Base-by-base conservation (phyloP, 1,140 invertebrate species). In the Phenacoccus solenopsis region DNA sequence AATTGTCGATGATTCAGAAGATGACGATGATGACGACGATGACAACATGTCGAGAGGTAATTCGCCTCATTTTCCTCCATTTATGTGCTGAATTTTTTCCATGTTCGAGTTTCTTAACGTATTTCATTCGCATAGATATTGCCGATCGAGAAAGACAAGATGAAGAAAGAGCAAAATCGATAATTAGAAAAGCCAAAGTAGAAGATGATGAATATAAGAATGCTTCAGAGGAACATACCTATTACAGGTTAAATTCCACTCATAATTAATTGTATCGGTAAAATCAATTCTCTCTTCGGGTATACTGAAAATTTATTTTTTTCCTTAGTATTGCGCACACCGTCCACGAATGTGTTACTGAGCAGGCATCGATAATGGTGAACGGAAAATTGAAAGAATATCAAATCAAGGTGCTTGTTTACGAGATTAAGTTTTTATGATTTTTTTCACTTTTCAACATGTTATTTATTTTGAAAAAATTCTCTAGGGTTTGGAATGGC, bases 301-400 rank as follows among this genome's bases (percentile, higher is more conserved):
- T n/a, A n/a, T 49, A 49, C 4, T n/a, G 38, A 49, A 49, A 3
- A 49, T 49, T 49, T n/a, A n/a, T n/a, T 49, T 32, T 32, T 69
- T 72, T 68, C 69, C 74, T 68, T 75, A 89, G 90, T 75, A 96
- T 97, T 82, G 95, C 96, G 68, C 95, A 98, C 77, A 95, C 93
- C 30, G 88, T 97, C 71, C 87, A 90, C 74, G 96, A 98, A 81
- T 87, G 87, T 72, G 89, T 98, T 20, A 88, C 85, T 9, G 93
- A 96, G 80, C 96, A 98, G 82, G 88, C 94, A 28, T 86, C 85
- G 25, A 93, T 98, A 74, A 84, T 98, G 84, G 89, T 97, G 27
- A 96, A 96, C 80, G 95, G 95, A 70, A 86, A 87, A 74, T 81
- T 98, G 0, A 98, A 98, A 80, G 94, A 96, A 81, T 98, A 98